phyloP scores from a whole-genome alignment of 92 coral and sea anemone genomes.

The Heliopora coerulea region DNA sequence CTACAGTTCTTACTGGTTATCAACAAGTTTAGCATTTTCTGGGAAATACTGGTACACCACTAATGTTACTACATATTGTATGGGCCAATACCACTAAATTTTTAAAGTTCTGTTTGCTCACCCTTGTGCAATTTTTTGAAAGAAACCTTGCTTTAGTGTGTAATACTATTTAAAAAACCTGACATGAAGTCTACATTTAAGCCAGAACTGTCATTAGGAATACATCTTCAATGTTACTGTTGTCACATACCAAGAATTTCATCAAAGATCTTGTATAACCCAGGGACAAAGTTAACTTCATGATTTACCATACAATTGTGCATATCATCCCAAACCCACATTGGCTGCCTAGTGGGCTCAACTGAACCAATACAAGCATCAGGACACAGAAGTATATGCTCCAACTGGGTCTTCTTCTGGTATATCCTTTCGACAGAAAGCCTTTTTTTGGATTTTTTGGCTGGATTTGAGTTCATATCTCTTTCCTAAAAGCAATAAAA shows the following conservation, averaged over 20 bases:
- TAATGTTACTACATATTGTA: too few species aligned
- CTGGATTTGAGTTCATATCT: slow-evolving; percentile 49
- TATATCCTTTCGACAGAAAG: slow-evolving; percentile 94
- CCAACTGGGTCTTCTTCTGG: slow-evolving; percentile 96
- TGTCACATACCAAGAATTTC: slow-evolving; percentile 92
- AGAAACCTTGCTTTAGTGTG: too few species aligned
- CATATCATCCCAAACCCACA: slow-evolving; percentile 93
- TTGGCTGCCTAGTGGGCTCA: slow-evolving; percentile 80
- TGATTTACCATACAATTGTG: slow-evolving; percentile 76
- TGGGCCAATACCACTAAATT: too few species aligned
- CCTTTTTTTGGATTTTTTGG: slow-evolving; percentile 77
- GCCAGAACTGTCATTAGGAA: too few species aligned
- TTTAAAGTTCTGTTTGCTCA: too few species aligned
- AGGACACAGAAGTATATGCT: slow-evolving; percentile 96
- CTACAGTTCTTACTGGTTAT: too few species aligned
- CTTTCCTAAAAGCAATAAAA: slow-evolving; percentile 58
- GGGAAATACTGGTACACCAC: too few species aligned
- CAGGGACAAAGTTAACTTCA: slow-evolving; percentile 93
- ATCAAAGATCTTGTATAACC: slow-evolving; percentile 96
- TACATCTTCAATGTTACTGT: too few species aligned
- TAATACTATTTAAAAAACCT: too few species aligned
- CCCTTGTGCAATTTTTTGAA: too few species aligned
- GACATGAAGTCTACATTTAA: too few species aligned
- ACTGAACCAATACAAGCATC: slow-evolving; percentile 98
- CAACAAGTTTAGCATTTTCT: too few species aligned